Evolutionary conservation across 1,140 invertebrate genomes (phyloP), one percentile per base, ranked within the genome.

Genomic region (Spodoptera frugiperda): DNA sequence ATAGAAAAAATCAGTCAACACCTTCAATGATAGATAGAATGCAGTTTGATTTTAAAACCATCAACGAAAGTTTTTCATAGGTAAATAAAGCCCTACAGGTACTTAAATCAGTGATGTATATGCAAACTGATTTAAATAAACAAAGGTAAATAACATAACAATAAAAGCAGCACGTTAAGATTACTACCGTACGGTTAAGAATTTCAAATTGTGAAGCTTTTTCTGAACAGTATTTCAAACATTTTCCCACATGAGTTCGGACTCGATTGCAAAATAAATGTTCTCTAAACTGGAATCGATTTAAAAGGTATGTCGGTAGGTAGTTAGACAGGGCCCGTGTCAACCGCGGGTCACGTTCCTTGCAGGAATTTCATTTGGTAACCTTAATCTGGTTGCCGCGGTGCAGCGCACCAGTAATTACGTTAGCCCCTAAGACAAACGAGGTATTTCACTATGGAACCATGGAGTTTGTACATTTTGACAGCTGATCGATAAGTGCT

Each of bases 331-430:
- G 71, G 71, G 71, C 55, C 71, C 53, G 54, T 73, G 71, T 73
- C 71, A 61, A 59, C 71, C 55, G 53, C 46, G 71, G 71, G 71
- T 73, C 54, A 73, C 54, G 71, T 33, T 73, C 44, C 21, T 33
- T 17, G n/a, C 55, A 30, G 17, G 71, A 73, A 73, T 73, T 73
- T 76, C 73, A 76, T 76, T 76, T 76, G 49, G 57, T 51, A 54
- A 67, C 59, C 73, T 76, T 76, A 76, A 76, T 76, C 61, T 76
- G 71, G 71, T 73, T 73, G 71, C 39, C 48, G 33, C 59, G 46
- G 17, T 61, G 33, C 25, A 33, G 46, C 59, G 21, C 55, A 9
- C 21, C 15, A 33, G 55, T 76, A 76, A 76, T 76, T 76, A 54
- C 73, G 73, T 76, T 65, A 76, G 48, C 25, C 30, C 5, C 14